Conservation (phyloP, 2,797 vertebrate genomes). For the Bothrops alternatus region DNA sequence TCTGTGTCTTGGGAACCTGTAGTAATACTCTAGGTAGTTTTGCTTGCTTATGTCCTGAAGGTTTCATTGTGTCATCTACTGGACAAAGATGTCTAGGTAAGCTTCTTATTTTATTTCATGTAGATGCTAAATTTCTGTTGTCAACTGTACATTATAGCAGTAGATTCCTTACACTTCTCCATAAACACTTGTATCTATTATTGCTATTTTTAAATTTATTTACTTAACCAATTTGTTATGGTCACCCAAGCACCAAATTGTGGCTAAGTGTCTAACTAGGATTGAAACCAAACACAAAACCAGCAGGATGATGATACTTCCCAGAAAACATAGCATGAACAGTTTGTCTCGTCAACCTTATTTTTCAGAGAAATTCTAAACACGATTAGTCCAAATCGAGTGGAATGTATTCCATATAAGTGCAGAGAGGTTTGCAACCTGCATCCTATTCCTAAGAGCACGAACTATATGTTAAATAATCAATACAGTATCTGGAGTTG, state of each 20-base stretch:
- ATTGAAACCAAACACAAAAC: background rate
- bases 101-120: slow-evolving; percentile 56
- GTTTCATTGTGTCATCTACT: slow-evolving; percentile 87
- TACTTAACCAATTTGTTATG: background rate
- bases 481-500: background rate
- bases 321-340: background rate
- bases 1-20: slow-evolving; percentile 89
- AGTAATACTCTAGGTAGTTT: slow-evolving; percentile 92
- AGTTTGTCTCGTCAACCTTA: background rate
- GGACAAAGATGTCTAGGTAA: slow-evolving; percentile 93
- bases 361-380: background rate
- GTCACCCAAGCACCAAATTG: background rate
- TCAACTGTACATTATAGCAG: slow-evolving; percentile 35
- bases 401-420: background rate
- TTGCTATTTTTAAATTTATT: background rate
- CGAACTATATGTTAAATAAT: too few relatives aligned
- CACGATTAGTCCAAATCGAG: background rate
- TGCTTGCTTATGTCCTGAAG: slow-evolving; percentile 86
- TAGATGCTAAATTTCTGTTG: slow-evolving; percentile 43
- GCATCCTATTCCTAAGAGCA: background rate
- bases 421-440: background rate
- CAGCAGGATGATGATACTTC: background rate
- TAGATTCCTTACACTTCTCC: slow-evolving; percentile 34
- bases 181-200: background rate
- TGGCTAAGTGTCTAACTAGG: background rate